A percentile compares a stretch with the other conserved stretches of the same genome.
Conservation (phyloP, 2,888 invertebrate genomes). For the Tipula unca region DNA sequence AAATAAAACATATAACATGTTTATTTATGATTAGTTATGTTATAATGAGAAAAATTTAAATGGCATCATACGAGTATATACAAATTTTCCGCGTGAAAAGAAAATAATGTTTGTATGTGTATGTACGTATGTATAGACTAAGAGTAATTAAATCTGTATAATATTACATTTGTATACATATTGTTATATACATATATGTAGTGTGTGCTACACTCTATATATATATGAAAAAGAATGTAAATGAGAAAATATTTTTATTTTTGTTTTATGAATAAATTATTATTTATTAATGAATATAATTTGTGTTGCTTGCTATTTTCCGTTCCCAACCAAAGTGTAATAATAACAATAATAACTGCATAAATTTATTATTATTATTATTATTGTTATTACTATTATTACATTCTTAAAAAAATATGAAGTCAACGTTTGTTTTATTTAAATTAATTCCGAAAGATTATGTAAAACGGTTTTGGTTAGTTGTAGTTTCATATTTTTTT, state of each 20-base stretch:
- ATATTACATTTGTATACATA: background rate
- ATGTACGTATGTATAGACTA: background rate
- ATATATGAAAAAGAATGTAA: background rate
- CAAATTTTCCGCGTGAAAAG: background rate
- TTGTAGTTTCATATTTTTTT: background rate
- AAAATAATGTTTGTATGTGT: background rate
- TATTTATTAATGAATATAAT: background rate
- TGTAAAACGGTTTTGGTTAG: background rate
- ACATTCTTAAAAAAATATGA: background rate
- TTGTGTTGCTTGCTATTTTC: background rate
- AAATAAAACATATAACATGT: background rate
- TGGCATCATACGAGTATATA: background rate
- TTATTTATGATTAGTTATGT: slow-evolving; percentile 4
- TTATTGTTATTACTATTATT: background rate
- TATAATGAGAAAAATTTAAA: background rate
- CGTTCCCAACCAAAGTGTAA: background rate
- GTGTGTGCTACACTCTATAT: background rate
- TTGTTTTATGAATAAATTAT: background rate
- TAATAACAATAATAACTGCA: background rate
- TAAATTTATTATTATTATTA: background rate
- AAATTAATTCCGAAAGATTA: slow-evolving; percentile 8
- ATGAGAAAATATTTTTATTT: background rate
- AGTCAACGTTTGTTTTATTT: background rate
- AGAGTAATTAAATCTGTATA: background rate
- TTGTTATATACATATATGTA: background rate